Evolutionary conservation across 2,113 vertebrate genomes (phyloP).

Genomic region (Brachirus orientalis): DNA sequence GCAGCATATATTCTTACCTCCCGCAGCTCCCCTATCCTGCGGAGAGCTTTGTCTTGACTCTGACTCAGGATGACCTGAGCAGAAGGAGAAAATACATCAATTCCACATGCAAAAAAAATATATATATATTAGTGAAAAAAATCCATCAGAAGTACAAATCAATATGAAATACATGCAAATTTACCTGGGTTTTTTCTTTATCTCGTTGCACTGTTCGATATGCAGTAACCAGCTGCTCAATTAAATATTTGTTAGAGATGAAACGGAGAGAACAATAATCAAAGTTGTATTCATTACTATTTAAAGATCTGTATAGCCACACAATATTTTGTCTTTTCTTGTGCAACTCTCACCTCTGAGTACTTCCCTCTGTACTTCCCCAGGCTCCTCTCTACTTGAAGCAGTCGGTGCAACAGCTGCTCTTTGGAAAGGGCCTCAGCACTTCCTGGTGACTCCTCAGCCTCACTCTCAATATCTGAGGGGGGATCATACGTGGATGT

Average conservation of each 20-base stretch:
- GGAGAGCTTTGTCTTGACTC: slow-evolving; percentile 96
- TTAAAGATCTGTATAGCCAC: background rate
- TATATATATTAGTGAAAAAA: background rate
- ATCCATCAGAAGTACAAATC: background rate
- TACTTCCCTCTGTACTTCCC: slow-evolving; percentile 90
- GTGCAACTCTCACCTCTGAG: slow-evolving; percentile 85
- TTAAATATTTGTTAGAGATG: background rate
- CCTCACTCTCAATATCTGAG: slow-evolving; percentile 94
- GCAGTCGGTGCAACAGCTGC: slow-evolving; percentile 86
- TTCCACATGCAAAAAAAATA: background rate
- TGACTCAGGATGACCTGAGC: slow-evolving; percentile 92
- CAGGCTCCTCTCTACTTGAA: slow-evolving; percentile 87
- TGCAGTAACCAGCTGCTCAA: slow-evolving; percentile 87
- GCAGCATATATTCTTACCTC: slow-evolving; percentile 80
- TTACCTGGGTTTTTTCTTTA: slow-evolving; percentile 96
- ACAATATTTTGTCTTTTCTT: background rate
- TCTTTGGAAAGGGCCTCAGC: slow-evolving; percentile 87
- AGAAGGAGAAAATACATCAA: slow-evolving; percentile 31
- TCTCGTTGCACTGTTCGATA: slow-evolving; percentile 91
- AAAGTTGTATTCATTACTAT: background rate
- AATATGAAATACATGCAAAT: background rate
- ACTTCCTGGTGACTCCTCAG: slow-evolving; percentile 84
- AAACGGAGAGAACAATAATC: background rate
- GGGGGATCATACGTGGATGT: slow-evolving; percentile 85
- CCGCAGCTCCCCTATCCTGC: slow-evolving; percentile 93